phyloP scores from a whole-genome alignment of 2,888 invertebrate genomes.

The Hemistola chrysoprasaria region DNA sequence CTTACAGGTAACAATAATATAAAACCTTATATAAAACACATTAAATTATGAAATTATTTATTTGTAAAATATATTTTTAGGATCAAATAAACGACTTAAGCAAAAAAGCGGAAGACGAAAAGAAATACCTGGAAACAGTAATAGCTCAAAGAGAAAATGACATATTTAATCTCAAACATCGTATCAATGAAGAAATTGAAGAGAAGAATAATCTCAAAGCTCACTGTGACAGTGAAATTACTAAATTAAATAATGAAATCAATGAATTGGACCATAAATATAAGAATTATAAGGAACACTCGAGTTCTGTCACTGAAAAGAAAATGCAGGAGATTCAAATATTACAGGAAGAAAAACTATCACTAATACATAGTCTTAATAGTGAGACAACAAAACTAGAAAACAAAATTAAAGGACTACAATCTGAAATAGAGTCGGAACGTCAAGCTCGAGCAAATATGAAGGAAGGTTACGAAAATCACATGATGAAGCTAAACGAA shows the following conservation, averaged over 20 bases:
- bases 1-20: conserved; percentile 52
- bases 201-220: conserved; percentile 52
- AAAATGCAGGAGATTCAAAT: conserved; percentile 61
- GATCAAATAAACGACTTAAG: conserved; percentile 47
- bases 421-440: conserved; percentile 53
- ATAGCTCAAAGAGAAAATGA: conserved; percentile 56
- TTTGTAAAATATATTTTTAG: conserved; percentile 32
- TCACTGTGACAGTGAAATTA: conserved; percentile 52
- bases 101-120: conserved; percentile 47
- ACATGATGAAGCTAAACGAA: conserved; percentile 65
- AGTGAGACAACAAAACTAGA: conserved; percentile 58
- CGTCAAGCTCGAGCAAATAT: conserved; percentile 51
- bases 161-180: conserved; percentile 58
- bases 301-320: conserved; percentile 47
- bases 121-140: conserved; percentile 37
- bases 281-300: conserved; percentile 50
- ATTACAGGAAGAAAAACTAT: conserved; percentile 64
- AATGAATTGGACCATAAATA: conserved; percentile 63
- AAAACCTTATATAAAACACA: too few relatives aligned
- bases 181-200: conserved; percentile 63
- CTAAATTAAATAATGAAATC: conserved; percentile 59
- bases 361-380: conserved; percentile 56
- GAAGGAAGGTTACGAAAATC: conserved; percentile 59
- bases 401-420: conserved; percentile 47
- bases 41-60: background rate